Base-by-base conservation (phyloP, 2,888 invertebrate species). In the Napeogenes sylphis region DNA sequence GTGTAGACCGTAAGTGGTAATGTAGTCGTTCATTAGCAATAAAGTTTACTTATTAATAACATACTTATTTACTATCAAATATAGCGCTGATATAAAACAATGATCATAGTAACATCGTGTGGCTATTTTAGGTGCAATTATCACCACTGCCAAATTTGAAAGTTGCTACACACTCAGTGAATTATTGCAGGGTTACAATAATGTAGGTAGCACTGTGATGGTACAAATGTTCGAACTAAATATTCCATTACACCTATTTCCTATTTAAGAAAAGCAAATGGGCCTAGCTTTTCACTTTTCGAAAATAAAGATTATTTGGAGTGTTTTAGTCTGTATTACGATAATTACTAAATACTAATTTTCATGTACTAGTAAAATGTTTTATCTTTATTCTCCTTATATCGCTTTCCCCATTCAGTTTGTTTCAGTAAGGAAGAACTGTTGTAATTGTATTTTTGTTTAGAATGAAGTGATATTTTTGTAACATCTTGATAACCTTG, bases 401-500 rank as follows among this genome's bases (percentile, higher is more conserved):
- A 35, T 6, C 6, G 8, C 42, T 42, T 42, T 10, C 0, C 10
- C 10, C 42, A 2, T 42, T 10, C 12, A 3, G 42, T 42, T 42
- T 10, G 12, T 42, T 10, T 42, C 10, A 42, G 10, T 42, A 42
- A 42, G 3, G 3, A 10, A 42, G 3, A 42, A 42, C 1, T 47
- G 47, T 51, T 10, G 30, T 30, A 51, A 51, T 21, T 30, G 10
- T 30, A 10, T 21, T 51, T 30, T 51, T n/a, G 8, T 51, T 13
- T 51, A 30, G 0, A 51, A 30, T 30, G 12, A 51, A 51, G 21
- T 51, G 51, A 55, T 63, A 66, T 63, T 66, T 66, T 66, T 66
- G 56, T 63, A 63, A 45, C 56, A 62, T 58, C 42, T 45, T 56
- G 42, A 61, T 61, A 45, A 42, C 46, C 63, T 61, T 47, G 51